Evolutionary conservation across 2,113 vertebrate genomes (phyloP), one percentile per base, ranked within the genome.

Genomic region (Nicator chloris): DNA sequence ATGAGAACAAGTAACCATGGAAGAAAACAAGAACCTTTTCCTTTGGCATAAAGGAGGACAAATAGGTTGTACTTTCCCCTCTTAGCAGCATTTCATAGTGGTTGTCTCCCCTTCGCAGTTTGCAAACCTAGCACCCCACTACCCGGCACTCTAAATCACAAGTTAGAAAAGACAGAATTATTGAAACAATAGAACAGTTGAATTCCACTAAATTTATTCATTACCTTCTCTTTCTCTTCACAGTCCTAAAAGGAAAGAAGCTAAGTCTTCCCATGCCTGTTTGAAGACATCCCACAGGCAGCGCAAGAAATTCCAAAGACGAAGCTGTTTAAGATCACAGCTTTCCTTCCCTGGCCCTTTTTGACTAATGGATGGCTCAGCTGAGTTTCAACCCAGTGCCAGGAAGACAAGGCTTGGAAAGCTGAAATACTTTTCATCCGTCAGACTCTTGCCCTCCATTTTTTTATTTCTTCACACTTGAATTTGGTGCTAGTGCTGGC

Each of bases 231-330:
- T 59, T 84, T 84, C 71, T 82, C 42, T 63, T 78, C 71, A 20
- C 37, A 98, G 98, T 98, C 65, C 96, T 98, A 56, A 98, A 98
- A 93, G 98, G 98, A 82, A 98, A 98, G 96, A 98, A 98, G 91
- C 68, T 98, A 85, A 98, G 98, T 45, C 98, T 98, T 49, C 98
- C 98, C 35, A 95, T 98, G 97, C 98, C 98, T 13, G 97, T 98
- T 39, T 98, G 97, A 98, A 75, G 73, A 82, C 18, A 7, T 26
- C 35, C 35, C 69, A 76, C 27, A 54, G 49, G 37, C 5, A 35
- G 61, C 0, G 0, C 40, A 81, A 88, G 71, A 19, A 66, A 51
- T 31, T 15, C 40, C 5, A 3, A 80, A 68, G 81, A 73, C 0
- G 19, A 70, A 64, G 78, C 26, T 75, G 45, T 69, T 81, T 27